Percentiles rank a stretch among this genome's conserved stretches.
These are phyloP conservation scores for Megalops cyprinoides DNA, from an alignment of 2,797 vertebrate species.

Conservation along the genomic window DNA sequence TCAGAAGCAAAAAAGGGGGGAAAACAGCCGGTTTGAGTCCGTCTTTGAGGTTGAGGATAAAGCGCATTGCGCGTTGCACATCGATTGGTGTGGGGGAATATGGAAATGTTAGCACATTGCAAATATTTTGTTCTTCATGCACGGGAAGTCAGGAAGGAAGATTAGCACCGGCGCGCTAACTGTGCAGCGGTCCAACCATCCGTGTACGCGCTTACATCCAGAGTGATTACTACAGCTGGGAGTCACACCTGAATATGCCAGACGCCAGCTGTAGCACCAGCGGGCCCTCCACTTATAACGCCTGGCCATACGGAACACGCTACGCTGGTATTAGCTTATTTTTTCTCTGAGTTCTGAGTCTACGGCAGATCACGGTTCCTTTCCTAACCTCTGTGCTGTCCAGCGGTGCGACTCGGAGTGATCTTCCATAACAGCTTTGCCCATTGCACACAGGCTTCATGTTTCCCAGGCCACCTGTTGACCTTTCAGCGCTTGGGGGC, in stretches of 20 bases:
- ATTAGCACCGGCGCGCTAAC: neutral
- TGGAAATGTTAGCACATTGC: neutral
- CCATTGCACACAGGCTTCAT: neutral
- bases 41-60: too few species aligned
- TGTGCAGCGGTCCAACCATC: neutral
- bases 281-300: too few species aligned
- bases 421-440: too few species aligned
- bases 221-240: neutral
- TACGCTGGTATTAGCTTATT: neutral
- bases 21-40: too few species aligned
- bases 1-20: too few species aligned
- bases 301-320: neutral
- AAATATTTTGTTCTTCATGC: neutral
- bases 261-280: neutral
- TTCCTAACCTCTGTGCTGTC: too few species aligned
- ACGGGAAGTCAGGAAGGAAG: neutral
- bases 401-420: too few species aligned
- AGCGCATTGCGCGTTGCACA: too few species aligned
- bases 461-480: too few species aligned
- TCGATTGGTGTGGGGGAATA: neutral
- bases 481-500: neutral
- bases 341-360: neutral
- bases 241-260: slow-evolving; percentile 10
- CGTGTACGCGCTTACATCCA: neutral
- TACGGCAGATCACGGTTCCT: too few species aligned